These are phyloP conservation scores for Zaprionus obscuricornis DNA, from an alignment of 2,888 invertebrate genomes.

Conservation along the genomic window DNA sequence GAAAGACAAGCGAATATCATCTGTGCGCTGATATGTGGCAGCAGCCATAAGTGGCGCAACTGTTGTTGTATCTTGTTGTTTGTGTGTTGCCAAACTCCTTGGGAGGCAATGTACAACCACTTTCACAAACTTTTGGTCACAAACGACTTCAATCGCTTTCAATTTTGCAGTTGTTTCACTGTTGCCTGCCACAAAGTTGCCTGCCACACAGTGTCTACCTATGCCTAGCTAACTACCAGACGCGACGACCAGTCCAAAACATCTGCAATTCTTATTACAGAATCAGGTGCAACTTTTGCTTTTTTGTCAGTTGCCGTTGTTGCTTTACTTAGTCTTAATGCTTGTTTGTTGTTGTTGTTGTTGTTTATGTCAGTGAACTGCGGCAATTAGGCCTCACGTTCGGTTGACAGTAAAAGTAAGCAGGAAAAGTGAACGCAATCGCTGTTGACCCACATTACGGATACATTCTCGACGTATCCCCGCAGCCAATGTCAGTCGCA, in stretches of 20 bases:
- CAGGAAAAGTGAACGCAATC: constrained; percentile 72
- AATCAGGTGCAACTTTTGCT: constrained; percentile 77
- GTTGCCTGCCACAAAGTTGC: constrained; percentile 34
- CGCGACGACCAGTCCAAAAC: constrained; percentile 11
- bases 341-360: constrained; percentile 12
- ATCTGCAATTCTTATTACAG: constrained; percentile 71
- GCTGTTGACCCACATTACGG: constrained; percentile 53
- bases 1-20: constrained; percentile 44
- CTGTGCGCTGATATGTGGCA: constrained; percentile 46
- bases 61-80: constrained; percentile 14
- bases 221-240: too few species aligned
- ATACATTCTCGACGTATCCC: constrained; percentile 28
- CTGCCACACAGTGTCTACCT: constrained; percentile 1
- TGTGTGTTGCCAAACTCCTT: constrained; percentile 56
- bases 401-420: constrained; percentile 76
- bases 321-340: not conserved
- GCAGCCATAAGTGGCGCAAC: constrained; percentile 17
- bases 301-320: constrained; percentile 34
- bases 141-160: too few species aligned
- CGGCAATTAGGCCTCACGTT: constrained; percentile 59
- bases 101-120: constrained; percentile 65
- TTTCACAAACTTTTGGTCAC: constrained; percentile 71
- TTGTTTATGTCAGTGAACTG: constrained; percentile 70
- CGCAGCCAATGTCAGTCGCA: not conserved
- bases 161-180: too few species aligned